Evolutionary conservation across 2,888 invertebrate species (phyloP), one percentile per base, ranked within the genome.

Genomic region (Reticulitermes lucifugus): DNA sequence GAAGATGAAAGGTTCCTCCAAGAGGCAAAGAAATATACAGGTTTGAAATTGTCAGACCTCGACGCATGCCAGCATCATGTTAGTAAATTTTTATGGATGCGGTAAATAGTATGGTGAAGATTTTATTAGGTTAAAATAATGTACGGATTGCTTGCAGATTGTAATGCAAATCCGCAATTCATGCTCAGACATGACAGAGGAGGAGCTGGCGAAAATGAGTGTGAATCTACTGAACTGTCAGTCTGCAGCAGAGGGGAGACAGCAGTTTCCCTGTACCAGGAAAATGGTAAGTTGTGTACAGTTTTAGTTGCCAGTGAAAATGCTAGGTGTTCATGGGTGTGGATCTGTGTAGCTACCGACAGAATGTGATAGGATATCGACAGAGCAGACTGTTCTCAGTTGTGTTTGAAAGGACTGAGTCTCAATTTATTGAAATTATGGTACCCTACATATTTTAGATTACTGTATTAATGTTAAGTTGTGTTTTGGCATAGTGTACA

Each of bases 181-280:
- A 81, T 95, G 94, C 89, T 90, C 92, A 83, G 91, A 91, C 73
- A 91, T 95, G 90, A 92, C 93, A 46, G 95, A 95, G 88, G 95
- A 95, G 88, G 93, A 94, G 86, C 89, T 95, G 46, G 93, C 94
- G 0, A 95, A 95, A 90, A 89, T 95, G 85, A 93, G 94, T 75
- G 94, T 95, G 25, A 93, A 93, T 89, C 90, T 95, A 59, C 90
- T 95, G 79, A 95, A 95, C 89, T 95, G 95, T 88, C 95, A 95
- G 88, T 93, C 94, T 0, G 91, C 91, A 73, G 92, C 92, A 12
- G 95, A 95, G 89, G 93, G 94, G 6, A 90, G 94, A 83, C 91
- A 91, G 87, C 91, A 92, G 60, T 95, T 91, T 89, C 92, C 93
- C 0, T 95, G 95, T 88, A 93, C 93, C 0, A 92, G 92, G 70